phyloP scores from a whole-genome alignment of 2,888 invertebrate genomes.

The Drosophila nr. medialis region DNA sequence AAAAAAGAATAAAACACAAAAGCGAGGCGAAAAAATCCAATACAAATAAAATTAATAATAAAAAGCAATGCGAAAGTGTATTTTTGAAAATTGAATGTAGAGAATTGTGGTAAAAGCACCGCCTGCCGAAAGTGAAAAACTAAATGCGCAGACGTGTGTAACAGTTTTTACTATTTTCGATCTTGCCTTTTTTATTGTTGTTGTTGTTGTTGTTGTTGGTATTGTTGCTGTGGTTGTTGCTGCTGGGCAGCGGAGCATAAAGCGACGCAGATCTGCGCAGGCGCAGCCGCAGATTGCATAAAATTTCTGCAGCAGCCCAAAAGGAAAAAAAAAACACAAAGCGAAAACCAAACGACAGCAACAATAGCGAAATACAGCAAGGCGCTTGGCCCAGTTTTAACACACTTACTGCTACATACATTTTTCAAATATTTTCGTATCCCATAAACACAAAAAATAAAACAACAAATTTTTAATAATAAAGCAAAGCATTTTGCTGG shows the following conservation, averaged over 20 bases:
- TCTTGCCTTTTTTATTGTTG: slow-evolving; percentile 30
- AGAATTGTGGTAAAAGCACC: slow-evolving; percentile 45
- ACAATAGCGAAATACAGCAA: slow-evolving; percentile 8
- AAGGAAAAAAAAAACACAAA: slow-evolving; percentile 1
- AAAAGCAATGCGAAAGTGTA: slow-evolving; percentile 29
- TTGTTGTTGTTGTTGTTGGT: slow-evolving; percentile 24
- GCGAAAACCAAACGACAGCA: slow-evolving; percentile 10
- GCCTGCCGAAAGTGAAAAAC: slow-evolving; percentile 71
- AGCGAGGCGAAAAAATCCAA: neutral
- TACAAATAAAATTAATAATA: slow-evolving; percentile 7
- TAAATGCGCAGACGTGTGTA: slow-evolving; percentile 72
- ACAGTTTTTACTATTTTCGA: slow-evolving; percentile 63
- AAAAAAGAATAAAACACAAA: slow-evolving; percentile 7
- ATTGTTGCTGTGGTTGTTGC: slow-evolving; percentile 15
- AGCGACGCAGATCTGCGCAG: slow-evolving; percentile 51
- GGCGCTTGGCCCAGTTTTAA: slow-evolving; percentile 50
- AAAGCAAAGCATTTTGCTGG: slow-evolving; percentile 47
- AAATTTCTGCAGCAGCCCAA: slow-evolving; percentile 39
- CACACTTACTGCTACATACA: slow-evolving; percentile 10
- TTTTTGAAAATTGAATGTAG: slow-evolving; percentile 35
- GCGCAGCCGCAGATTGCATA: slow-evolving; percentile 67
- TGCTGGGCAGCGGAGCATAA: slow-evolving; percentile 60
- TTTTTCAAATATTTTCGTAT: slow-evolving; percentile 49
- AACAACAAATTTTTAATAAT: slow-evolving; percentile 35
- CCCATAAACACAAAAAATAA: slow-evolving; percentile 2